Percentiles rank a stretch among this genome's conserved stretches.
phyloP scores from a whole-genome alignment of 2,113 vertebrate species.

The Glareola pratincola region DNA sequence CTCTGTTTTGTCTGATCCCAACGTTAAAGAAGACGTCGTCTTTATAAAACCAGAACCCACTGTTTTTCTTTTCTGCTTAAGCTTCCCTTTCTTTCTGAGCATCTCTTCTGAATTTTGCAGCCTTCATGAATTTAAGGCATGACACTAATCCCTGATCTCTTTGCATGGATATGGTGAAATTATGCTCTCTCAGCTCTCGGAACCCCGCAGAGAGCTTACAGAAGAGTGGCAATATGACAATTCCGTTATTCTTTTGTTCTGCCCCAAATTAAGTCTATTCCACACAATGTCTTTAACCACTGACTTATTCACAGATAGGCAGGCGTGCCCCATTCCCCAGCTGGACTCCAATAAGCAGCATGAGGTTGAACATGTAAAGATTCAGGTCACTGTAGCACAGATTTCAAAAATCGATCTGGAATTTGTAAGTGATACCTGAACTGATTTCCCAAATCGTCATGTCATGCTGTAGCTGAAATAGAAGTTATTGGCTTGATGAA shows the following conservation, averaged over 20 bases:
- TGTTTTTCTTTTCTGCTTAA: neutral
- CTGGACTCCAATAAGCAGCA: neutral
- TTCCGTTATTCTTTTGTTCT: neutral
- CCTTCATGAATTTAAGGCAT: neutral
- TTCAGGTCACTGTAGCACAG: neutral
- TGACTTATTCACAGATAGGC: neutral
- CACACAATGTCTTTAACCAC: neutral
- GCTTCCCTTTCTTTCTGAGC: neutral
- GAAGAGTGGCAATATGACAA: neutral
- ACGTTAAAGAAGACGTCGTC: neutral
- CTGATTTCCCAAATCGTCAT: neutral
- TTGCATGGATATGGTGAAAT: neutral
- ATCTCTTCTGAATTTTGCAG: neutral
- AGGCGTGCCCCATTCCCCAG: neutral
- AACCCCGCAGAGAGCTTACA: neutral
- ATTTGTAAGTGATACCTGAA: neutral
- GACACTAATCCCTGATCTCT: neutral
- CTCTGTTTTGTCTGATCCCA: slow-evolving; percentile 2
- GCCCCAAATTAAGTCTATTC: neutral
- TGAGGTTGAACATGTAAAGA: neutral
- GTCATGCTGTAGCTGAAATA: neutral
- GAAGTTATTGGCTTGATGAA: neutral
- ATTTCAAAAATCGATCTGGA: neutral
- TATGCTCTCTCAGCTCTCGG: neutral
- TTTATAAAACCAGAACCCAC: neutral